Base-by-base conservation (phyloP, 2,888 invertebrate genomes). In the Pseudanteris insignis region DNA sequence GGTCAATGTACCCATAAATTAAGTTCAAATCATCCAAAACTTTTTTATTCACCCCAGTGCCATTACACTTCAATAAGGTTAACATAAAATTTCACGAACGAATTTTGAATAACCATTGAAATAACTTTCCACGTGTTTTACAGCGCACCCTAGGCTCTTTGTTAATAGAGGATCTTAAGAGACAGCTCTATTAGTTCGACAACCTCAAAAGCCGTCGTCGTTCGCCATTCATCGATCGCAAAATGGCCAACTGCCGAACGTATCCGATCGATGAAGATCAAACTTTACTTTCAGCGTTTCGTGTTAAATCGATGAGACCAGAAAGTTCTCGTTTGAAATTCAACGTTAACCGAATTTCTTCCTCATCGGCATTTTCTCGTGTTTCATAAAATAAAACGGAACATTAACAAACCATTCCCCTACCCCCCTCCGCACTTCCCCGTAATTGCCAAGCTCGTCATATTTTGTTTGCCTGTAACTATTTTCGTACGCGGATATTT, bases 221-320 rank as follows among this genome's bases (percentile, higher is more conserved):
- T 24, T 34, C n/a, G 11, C 24, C 24, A 21, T 32, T 40, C 33
- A 50, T 50, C 40, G 50, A 50, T 50, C 10, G 40, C 40, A 26
- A 15, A 21, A 50, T 33, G 40, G 50, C 32, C 32, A 50, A 40
- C 50, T 25, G 33, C 38, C 38, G 38, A 50, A 50, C 25, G 33
- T 26, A 5, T 32, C 40, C 40, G 40, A 50, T 50, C 50, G 40
- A 33, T 50, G 40, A 40, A 40, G 50, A 50, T 50, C 50, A 50
- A 40, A 14, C 33, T 50, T 37, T 38, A 50, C 50, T 50, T 40
- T 50, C 33, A 15, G 33, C 40, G 40, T 40, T 40, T n/a, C n/a
- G 40, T 50, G 50, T 40, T 50, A 50, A 50, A 50, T 50, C 50
- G 40, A 50, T 50, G 33, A 15, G 18, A 33, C 50, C 40, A 26